phyloP scores from a whole-genome alignment of 2,888 invertebrate genomes.

The Elegia similella region DNA sequence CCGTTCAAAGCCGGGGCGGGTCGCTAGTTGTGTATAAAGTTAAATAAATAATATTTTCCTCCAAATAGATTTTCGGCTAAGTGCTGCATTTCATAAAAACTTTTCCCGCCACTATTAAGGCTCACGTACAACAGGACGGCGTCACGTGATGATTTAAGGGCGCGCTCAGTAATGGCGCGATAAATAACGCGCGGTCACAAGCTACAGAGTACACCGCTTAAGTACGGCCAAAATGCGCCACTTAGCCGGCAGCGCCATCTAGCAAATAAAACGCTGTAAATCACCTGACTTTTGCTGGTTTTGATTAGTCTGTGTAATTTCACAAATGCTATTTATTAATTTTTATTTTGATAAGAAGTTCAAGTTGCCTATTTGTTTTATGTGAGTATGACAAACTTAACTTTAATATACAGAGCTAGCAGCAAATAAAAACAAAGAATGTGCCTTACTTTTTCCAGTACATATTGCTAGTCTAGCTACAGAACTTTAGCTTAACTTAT shows the following conservation, averaged over 20 bases:
- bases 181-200: conserved; percentile 78
- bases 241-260: conserved; percentile 68
- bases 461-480: too few relatives aligned
- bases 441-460: too few relatives aligned
- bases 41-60: conserved; percentile 41
- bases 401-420: too few relatives aligned
- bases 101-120: conserved; percentile 75
- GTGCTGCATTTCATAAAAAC: conserved; percentile 75
- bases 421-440: too few relatives aligned
- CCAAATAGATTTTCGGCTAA: conserved; percentile 73
- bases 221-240: conserved; percentile 68
- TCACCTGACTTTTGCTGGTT: conserved; percentile 48
- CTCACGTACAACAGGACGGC: conserved; percentile 63
- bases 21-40: too few relatives aligned
- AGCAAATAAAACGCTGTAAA: conserved; percentile 54
- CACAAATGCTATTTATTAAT: conserved; percentile 23
- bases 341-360: too few relatives aligned
- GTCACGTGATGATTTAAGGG: conserved; percentile 81
- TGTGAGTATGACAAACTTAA: too few relatives aligned
- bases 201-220: conserved; percentile 45
- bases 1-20: too few relatives aligned
- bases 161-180: conserved; percentile 77
- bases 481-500: too few relatives aligned
- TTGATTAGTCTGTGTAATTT: conserved; percentile 48
- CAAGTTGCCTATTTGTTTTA: too few relatives aligned